phyloP scores from a whole-genome alignment of 2,888 invertebrate species.

The Hypomecis atomaria region DNA sequence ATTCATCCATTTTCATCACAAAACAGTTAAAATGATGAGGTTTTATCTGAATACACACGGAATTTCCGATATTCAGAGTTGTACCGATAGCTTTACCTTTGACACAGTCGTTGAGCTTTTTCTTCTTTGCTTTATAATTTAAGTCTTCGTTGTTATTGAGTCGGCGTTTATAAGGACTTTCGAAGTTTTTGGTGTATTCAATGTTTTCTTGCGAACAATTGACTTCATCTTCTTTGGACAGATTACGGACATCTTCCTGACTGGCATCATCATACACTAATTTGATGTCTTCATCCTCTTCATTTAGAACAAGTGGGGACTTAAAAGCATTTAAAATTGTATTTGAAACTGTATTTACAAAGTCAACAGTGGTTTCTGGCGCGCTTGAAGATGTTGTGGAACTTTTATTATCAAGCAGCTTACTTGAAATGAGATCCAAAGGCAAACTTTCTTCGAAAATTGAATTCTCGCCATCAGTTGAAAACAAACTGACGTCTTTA shows the following conservation, averaged over 20 bases:
- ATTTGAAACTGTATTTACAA: constrained; percentile 57
- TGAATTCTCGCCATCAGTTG: constrained; percentile 78
- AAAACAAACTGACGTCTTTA: constrained; percentile 75
- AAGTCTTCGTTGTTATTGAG: constrained; percentile 35
- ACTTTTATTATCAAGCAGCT: constrained; percentile 69
- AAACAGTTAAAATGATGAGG: constrained; percentile 55
- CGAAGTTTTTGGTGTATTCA: constrained; percentile 50
- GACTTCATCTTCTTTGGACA: constrained; percentile 54
- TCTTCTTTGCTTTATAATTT: constrained; percentile 56
- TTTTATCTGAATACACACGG: constrained; percentile 12
- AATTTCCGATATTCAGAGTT: constrained; percentile 2
- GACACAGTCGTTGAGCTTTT: constrained; percentile 44
- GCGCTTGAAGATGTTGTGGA: constrained; percentile 33
- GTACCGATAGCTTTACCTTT: constrained; percentile 1
- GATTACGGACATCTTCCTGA: constrained; percentile 33
- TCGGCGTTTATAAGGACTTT: constrained; percentile 62
- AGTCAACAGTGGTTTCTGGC: constrained; percentile 46
- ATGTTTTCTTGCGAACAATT: constrained; percentile 55
- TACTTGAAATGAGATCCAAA: constrained; percentile 78
- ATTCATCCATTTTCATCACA: constrained; percentile 59
- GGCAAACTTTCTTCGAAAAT: constrained; percentile 86
- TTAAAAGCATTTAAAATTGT: constrained; percentile 67
- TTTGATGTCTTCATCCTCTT: constrained; percentile 71
- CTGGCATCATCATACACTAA: constrained; percentile 67
- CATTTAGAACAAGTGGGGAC: constrained; percentile 57